Base-by-base conservation (phyloP, 2,113 vertebrate species). In the Anolis carolinensis region DNA sequence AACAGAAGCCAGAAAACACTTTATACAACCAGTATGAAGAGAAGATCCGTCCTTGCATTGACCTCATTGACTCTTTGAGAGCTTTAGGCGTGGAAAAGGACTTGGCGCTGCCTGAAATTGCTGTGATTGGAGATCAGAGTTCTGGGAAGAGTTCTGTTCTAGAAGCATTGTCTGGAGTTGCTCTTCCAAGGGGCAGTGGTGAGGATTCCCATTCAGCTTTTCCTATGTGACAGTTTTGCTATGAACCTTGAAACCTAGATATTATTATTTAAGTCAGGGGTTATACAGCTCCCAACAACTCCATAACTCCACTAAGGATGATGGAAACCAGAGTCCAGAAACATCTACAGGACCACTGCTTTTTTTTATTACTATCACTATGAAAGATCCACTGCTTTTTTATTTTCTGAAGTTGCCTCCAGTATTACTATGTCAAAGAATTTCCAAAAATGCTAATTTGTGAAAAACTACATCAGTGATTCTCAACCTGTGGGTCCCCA, bases 61-160 rank as follows among this genome's bases (percentile, higher is more conserved):
- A 97, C 81, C 95, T 97, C 96, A 73, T 96, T 0, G 94, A 96
- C 87, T 95, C 94, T 30, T 92, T 97, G 82, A 87, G 96, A 75
- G 75, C 90, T 7, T 94, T 97, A 0, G 96, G 96, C 0, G 83
- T 97, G 89, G 96, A 97, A 78, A 94, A 95, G 79, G 96, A 97
- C 20, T 75, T 97, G 87, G 92, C 92, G 20, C 87, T 97, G 81
- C 96, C 97, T 0, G 90, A 95, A 0, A 96, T 97, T 0, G 95
- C 96, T 0, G 97, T 97, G 83, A 96, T 97, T 0, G 95, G 96
- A 77, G 96, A 97, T 94, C 98, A 98, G 93, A 98, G 97, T 92
- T 98, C 97, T 0, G 98, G 98, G 76, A 99, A 99, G 95, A 99
- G 97, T 80, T 99, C 98, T 0, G 97, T 98, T 83, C 87, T 98